Percentiles rank a stretch among this genome's conserved stretches.
phyloP scores from a whole-genome alignment of 1,140 invertebrate species.

The Trinorchestia longiramus region DNA sequence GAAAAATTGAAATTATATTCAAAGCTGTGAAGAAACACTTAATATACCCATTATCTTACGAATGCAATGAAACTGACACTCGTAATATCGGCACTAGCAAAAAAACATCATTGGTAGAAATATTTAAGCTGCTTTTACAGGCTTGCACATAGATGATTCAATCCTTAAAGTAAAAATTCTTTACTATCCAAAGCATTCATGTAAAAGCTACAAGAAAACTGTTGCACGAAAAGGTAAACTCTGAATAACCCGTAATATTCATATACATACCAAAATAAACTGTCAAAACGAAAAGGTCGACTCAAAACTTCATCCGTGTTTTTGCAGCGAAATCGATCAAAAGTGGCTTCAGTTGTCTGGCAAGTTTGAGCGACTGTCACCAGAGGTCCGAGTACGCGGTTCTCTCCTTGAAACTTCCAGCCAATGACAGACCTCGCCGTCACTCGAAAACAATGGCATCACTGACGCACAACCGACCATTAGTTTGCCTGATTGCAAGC shows the following conservation, averaged over 20 bases:
- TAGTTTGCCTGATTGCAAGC: constrained; percentile 36
- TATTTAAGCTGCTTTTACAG: background rate
- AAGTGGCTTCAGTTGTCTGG: background rate
- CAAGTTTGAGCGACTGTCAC: constrained; percentile 10
- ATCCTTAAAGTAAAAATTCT: background rate
- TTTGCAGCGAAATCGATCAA: background rate
- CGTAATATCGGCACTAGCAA: background rate
- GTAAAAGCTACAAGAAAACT: background rate
- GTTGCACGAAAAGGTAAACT: background rate
- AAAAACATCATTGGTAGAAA: background rate
- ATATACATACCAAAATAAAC: background rate
- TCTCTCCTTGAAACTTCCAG: background rate
- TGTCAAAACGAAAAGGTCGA: background rate
- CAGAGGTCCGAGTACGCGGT: background rate
- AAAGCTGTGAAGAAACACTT: background rate
- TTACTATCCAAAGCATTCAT: background rate
- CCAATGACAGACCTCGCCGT: constrained; percentile 26
- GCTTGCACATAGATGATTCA: background rate
- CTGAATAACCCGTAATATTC: background rate
- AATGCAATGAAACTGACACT: background rate
- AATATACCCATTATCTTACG: background rate
- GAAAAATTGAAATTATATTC: background rate
- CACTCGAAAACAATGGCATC: constrained; percentile 31
- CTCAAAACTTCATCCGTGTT: background rate
- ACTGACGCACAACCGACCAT: background rate